Evolutionary conservation across 2,888 invertebrate species (phyloP), one percentile per base, ranked within the genome.

Genomic region (Mythimna impura): DNA sequence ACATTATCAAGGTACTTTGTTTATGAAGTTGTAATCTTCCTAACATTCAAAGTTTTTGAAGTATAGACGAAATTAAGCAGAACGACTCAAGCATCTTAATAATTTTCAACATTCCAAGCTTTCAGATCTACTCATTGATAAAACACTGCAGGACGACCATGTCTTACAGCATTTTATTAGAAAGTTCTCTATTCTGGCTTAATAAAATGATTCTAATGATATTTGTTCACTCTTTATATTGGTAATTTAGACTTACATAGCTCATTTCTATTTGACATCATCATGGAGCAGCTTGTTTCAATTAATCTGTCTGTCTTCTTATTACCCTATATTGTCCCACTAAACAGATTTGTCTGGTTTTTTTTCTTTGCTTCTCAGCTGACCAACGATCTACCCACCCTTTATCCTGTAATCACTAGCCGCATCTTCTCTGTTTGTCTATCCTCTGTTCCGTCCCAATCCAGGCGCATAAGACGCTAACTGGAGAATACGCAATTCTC

Each of bases 1-100:
- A 55, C 74, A 55, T 76, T 73, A 80, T 40, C 12, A 50, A 30
- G 36, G 14, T 50, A 6, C 9, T 71, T 58, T 47, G 57, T n/a
- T 30, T 47, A 30, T 77, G 3, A 40, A 61, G 22, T 36, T 64
- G 60, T 62, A 80, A 73, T 74, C 50, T 80, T 80, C 50, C 61
- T 36, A 50, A 25, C 20, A 52, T 73, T 34, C 55, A 63, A 50
- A 22, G 43, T 22, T 58, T 6, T 55, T 25, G 25, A 30, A 66
- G 14, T 80, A 14, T 78, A 50, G 78, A 71, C 58, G 62, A 77
- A 50, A 57, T 62, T 62, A 43, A 12, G 2, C 20, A 36, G 36
- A 30, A 62, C 63, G 30, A 63, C 22, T 50, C 36, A 40, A 25
- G 25, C n/a, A 71, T 50, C 17, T 57, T 57, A 20, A 69, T 43